phyloP scores from a whole-genome alignment of 2,888 invertebrate genomes.

The Pollenia angustigena region DNA sequence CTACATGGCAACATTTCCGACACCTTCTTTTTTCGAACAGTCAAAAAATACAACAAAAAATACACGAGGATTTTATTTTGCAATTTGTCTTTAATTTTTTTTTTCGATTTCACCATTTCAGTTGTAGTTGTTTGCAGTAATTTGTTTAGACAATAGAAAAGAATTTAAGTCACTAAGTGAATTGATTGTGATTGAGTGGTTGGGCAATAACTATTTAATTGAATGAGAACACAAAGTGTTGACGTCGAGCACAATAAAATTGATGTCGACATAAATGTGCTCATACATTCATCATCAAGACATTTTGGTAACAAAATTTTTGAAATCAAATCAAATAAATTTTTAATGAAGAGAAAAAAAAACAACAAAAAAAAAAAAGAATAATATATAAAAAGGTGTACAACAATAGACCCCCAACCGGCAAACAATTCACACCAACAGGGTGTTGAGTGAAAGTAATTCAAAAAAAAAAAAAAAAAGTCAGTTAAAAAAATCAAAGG shows the following conservation, averaged over 20 bases:
- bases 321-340: conserved; percentile 27
- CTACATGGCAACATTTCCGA: conserved; percentile 37
- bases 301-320: conserved; percentile 3
- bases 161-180: not conserved
- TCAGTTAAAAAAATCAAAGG: not conserved
- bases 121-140: conserved; percentile 36
- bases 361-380: not conserved
- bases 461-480: conserved; percentile 16
- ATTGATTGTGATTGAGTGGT: not conserved
- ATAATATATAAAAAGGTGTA: conserved; percentile 7
- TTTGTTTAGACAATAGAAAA: conserved; percentile 36
- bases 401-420: conserved; percentile 58
- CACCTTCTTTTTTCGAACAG: conserved; percentile 12
- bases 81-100: conserved; percentile 9
- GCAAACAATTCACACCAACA: conserved; percentile 60
- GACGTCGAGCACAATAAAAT: conserved; percentile 69
- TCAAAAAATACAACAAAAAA: conserved; percentile 2
- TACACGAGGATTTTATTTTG: conserved; percentile 20
- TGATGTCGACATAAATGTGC: conserved; percentile 39
- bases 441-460: conserved; percentile 28
- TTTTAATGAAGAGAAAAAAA: conserved; percentile 10
- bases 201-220: conserved; percentile 40
- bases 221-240: conserved; percentile 70
- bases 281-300: conserved; percentile 5
- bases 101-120: conserved; percentile 1